phyloP scores from a whole-genome alignment of 2,113 vertebrate genomes.

The Telmatochromis sp. region DNA sequence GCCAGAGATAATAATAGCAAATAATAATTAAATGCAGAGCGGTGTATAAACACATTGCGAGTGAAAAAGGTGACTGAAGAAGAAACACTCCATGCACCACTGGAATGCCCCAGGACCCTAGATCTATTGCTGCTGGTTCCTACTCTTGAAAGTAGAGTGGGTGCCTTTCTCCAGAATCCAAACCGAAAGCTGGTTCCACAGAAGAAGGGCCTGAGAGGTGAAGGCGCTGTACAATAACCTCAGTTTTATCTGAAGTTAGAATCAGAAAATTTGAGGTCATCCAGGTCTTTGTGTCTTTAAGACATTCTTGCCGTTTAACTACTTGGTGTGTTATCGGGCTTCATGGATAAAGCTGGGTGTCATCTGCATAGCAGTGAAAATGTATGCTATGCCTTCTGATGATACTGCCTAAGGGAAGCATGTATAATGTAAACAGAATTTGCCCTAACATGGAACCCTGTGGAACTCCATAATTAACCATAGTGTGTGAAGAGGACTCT shows the following conservation, averaged over 20 bases:
- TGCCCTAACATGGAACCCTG: background rate
- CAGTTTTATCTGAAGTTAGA: background rate
- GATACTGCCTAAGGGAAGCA: rapidly evolving
- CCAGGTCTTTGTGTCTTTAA: background rate
- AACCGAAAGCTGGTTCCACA: background rate
- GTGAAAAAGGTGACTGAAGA: background rate
- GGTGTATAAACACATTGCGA: background rate
- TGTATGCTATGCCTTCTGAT: background rate
- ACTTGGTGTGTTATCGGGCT: background rate
- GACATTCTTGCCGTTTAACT: background rate
- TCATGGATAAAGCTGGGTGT: background rate
- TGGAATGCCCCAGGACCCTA: background rate
- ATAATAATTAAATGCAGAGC: background rate
- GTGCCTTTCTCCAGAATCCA: background rate
- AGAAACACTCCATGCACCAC: background rate
- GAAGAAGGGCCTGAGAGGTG: background rate
- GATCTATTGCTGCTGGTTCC: background rate
- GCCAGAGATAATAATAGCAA: background rate
- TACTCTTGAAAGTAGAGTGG: background rate
- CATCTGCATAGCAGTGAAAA: background rate
- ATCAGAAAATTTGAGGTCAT: background rate
- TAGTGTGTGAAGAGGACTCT: background rate
- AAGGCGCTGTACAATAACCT: background rate
- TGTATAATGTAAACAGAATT: background rate
- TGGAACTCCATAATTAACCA: background rate